phyloP scores from a whole-genome alignment of 1,140 invertebrate species.

The Pararge aegeria region DNA sequence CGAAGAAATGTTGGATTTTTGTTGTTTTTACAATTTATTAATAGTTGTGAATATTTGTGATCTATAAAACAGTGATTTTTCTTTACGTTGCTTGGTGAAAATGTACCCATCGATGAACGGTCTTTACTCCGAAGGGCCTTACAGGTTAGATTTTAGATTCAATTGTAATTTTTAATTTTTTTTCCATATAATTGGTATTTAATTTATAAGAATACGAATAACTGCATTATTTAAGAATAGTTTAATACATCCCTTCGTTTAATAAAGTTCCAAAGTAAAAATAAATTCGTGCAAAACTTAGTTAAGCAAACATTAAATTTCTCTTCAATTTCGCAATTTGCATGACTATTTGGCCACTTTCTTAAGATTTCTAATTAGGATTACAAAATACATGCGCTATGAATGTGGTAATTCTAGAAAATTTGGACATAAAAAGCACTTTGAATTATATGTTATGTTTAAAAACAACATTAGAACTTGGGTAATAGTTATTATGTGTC shows the following conservation, averaged over 20 bases:
- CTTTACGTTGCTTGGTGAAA: constrained; percentile 30
- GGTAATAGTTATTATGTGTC: too few species aligned
- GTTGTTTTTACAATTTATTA: constrained; percentile 40
- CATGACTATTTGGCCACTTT: not conserved
- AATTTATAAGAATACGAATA: not conserved
- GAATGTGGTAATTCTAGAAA: not conserved
- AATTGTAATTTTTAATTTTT: not conserved
- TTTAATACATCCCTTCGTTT: not conserved
- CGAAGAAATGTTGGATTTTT: constrained; percentile 49
- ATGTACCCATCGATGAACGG: constrained; percentile 70
- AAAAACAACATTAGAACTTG: too few species aligned
- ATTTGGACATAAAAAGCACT: not conserved
- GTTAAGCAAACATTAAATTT: not conserved
- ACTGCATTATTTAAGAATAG: not conserved
- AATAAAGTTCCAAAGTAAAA: not conserved
- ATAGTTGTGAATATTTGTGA: constrained; percentile 30
- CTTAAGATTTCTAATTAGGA: not conserved
- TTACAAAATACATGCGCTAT: not conserved
- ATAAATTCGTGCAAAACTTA: not conserved
- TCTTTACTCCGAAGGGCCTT: constrained; percentile 58
- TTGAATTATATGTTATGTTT: too few species aligned
- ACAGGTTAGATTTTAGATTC: constrained; percentile 59
- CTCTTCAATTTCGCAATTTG: not conserved
- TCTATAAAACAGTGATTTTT: constrained; percentile 35
- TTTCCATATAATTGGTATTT: not conserved